Conservation (phyloP, 1,140 invertebrate genomes). For the Xylocopa sonorina region DNA sequence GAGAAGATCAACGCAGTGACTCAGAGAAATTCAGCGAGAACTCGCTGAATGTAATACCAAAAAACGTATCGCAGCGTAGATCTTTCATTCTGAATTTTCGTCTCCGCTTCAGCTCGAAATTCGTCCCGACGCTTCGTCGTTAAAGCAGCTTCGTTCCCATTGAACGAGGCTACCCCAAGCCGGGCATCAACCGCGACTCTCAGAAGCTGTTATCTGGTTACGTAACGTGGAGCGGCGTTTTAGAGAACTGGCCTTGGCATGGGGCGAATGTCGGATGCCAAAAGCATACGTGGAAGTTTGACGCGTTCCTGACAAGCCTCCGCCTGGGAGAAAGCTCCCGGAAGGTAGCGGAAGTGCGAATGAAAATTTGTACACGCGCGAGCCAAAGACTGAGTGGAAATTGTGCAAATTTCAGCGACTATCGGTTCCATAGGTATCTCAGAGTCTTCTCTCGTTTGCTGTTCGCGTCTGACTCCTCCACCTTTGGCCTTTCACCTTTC, state of each 20-base stretch:
- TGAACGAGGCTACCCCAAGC: no score
- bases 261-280: constrained; percentile 41
- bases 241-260: constrained; percentile 22
- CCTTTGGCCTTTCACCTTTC: no score
- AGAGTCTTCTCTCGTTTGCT: no score
- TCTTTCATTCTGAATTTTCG: neutral
- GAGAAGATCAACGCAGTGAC: neutral
- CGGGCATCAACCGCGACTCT: constrained; percentile 15
- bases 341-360: neutral
- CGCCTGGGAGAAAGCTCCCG: neutral
- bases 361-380: no score
- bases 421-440: no score
- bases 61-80: neutral
- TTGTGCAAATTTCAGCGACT: no score
- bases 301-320: constrained; percentile 43
- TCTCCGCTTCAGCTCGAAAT: neutral
- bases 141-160: no score
- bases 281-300: constrained; percentile 58
- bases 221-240: constrained; percentile 15
- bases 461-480: no score
- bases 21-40: neutral
- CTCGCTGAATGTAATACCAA: neutral
- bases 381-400: no score
- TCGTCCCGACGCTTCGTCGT: neutral
- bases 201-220: neutral